Base-by-base conservation (phyloP, 92 coral and sea anemone species). In the Bergia sp. region DNA sequence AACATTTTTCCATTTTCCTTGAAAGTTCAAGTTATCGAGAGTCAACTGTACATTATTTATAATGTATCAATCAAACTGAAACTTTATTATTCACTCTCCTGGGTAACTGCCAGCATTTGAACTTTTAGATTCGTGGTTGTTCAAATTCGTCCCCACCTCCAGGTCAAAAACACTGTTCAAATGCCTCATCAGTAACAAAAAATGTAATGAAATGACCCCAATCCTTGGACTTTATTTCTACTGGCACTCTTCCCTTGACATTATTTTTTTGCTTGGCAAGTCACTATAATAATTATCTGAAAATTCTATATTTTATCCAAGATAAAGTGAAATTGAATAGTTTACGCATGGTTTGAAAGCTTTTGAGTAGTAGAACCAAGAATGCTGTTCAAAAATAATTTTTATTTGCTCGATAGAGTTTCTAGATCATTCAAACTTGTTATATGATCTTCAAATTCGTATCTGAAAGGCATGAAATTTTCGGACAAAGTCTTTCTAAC, bases 281-380 rank as follows among this genome's bases (percentile, higher is more conserved):
- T 71, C 76, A 71, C 23, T 71, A 71, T 29, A 29, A 29, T 29
- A 29, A 29, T 29, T 71, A 71, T 71, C 40, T 23, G 40, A 71
- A 71, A 71, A 29, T 71, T 71, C 37, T 71, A 71, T 71, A 71
- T 71, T 71, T 71, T 71, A 2, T 71, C 23, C 0, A 71, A 71
- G 76, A 71, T 71, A 71, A 71, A 71, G 76, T 4, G 4, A 71
- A 71, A 71, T n/a, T 23, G 39, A 71, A 71, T 71, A 71, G 37
- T 71, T 71, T 71, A 20, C 23, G 2, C 40, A 29, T 71, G 76
- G 76, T 71, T 71, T 71, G 76, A 71, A 71, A 71, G 37, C 76
- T 71, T 40, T 71, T 71, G 76, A 71, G 76, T 71, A 71, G 76
- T 71, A 71, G 76, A 71, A 71, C 76, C 76, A 71, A 53, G 7